Base-by-base conservation (phyloP, 2,888 invertebrate species). In the Himalopsyche tibetana region DNA sequence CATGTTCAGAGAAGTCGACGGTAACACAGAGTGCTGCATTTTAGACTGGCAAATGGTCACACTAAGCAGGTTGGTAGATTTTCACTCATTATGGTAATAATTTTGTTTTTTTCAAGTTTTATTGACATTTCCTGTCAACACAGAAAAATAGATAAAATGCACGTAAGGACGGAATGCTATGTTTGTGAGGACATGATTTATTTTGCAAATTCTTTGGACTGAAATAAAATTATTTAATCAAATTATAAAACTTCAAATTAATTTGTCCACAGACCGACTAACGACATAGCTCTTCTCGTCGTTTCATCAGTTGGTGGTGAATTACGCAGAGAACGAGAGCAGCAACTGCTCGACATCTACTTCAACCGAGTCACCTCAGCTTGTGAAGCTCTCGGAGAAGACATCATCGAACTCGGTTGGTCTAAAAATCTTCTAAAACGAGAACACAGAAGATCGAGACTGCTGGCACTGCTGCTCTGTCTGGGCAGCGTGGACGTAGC, bases 41-140 rank as follows among this genome's bases (percentile, higher is more conserved):
- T 91, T 97, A 79, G 96, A 97, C 90, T 97, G 96, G 96, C 97
- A 97, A 92, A 96, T 97, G 96, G 96, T 96, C 81, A 96, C 96
- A 1, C 94, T 96, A 88, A 96, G 96, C 88, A 92, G 94, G 90
- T 90, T 85, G 82, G 83, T 84, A 80, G 19, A 80, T 74, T 74
- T 63, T n/a, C 40, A 82, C 51, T 15, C 8, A 12, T 4, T 45
- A 45, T 45, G 9, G 9, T 45, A 45, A 45, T 2, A 3, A 45
- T 45, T 28, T 28, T 28, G 28, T 28, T 28, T 28, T 28, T 28
- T 28, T 28, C 28, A 1, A 28, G 28, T 28, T 28, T 28, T 28
- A 28, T 28, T 28, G 28, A 28, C 28, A 28, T 28, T 28, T 28
- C 28, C 28, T 28, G 28, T 28, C 28, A 28, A 28, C 28, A 28